Evolutionary conservation across 2,113 vertebrate species (phyloP), one percentile per base, ranked within the genome.

Genomic region (Tylochromis polylepis): DNA sequence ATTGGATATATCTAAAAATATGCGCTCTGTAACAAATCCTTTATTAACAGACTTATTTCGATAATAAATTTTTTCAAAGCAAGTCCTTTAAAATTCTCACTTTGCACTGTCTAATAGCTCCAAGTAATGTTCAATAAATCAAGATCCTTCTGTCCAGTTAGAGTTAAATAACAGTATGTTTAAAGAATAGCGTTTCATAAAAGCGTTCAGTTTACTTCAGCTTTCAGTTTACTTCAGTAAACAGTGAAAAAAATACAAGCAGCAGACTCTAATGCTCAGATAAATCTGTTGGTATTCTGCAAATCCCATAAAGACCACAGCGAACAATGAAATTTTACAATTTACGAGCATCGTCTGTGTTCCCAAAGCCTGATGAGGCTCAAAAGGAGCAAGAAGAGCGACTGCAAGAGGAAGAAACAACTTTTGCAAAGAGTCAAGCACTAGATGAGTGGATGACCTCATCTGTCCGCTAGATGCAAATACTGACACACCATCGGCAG

Each of bases 191-290:
- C 1, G 2, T 31, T 77, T 77, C 4, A 31, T 77, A 77, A 51
- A 51, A 31, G 10, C 46, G 51, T 77, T 75, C 70, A 51, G 16
- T 75, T 77, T 38, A 14, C 60, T 62, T 62, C 59, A 62, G 59
- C 59, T 62, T 65, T 65, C 60, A 65, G n/a, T 65, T 49, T 29
- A 75, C 70, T 77, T 51, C 16, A 12, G 70, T 77, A 77, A 77
- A 77, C 70, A 31, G 16, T 20, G 24, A 65, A 77, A 0, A 22
- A 51, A 77, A 75, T 51, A 7, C 41, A 51, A 77, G 46, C 16
- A 29, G 4, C 43, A 31, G 27, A 51, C 16, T 31, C 43, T 51
- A 57, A 77, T 77, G 16, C 16, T 31, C 70, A 75, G 70, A 77
- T 51, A 77, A 77, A 77, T 51, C 24, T 0, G 49, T 24, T 12